These are phyloP conservation scores for Drosophila neocordata DNA, from an alignment of 1,140 invertebrate genomes.

Conservation along the genomic window DNA sequence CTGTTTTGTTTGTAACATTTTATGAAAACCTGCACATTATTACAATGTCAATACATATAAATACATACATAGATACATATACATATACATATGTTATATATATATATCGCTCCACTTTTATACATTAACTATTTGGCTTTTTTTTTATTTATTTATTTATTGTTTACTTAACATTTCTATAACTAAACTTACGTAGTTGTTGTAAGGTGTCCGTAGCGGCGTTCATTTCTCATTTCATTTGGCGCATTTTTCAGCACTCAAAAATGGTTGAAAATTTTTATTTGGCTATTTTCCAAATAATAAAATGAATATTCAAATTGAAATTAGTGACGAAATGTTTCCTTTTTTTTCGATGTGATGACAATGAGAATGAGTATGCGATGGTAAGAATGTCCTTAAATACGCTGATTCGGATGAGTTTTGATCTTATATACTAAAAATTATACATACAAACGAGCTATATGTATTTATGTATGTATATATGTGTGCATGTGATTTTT, in stretches of 20 bases:
- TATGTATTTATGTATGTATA: neutral
- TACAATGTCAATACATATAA: slow-evolving; percentile 27
- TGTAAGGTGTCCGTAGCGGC: slow-evolving; percentile 77
- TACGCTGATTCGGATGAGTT: neutral
- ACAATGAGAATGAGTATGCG: slow-evolving; percentile 10
- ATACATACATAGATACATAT: slow-evolving; percentile 37
- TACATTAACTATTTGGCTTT: neutral
- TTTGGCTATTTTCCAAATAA: too few relatives aligned
- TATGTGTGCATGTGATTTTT: slow-evolving; percentile 24
- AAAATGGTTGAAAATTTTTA: slow-evolving; percentile 36
- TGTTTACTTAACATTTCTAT: slow-evolving; percentile 44
- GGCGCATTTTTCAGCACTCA: slow-evolving; percentile 32
- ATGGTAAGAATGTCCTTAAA: neutral
- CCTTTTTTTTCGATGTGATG: too few relatives aligned
- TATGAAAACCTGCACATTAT: slow-evolving; percentile 59
- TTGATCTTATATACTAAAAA: neutral
- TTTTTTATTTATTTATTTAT: neutral
- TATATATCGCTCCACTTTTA: slow-evolving; percentile 10
- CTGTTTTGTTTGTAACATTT: slow-evolving; percentile 38
- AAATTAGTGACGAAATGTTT: too few relatives aligned
- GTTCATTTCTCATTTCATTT: slow-evolving; percentile 51
- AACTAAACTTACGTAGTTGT: slow-evolving; percentile 46
- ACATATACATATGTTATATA: slow-evolving; percentile 14
- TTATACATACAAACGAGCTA: neutral
- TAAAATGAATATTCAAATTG: neutral